Evolutionary conservation across 2,797 vertebrate species (phyloP), one percentile per base, ranked within the genome.

Genomic region (Danio albolineatus): DNA sequence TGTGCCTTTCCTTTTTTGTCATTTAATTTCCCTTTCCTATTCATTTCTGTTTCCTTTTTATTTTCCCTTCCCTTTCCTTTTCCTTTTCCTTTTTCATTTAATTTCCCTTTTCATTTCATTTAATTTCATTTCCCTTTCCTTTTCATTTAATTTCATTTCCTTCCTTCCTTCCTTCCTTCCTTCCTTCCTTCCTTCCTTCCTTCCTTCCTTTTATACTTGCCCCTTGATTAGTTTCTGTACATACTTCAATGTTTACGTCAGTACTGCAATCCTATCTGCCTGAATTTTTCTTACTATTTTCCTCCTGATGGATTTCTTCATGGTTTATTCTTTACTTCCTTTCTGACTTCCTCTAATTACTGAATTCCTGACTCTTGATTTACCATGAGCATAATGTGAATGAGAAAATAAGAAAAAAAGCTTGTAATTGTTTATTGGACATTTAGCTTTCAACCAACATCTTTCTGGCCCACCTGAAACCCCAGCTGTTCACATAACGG

Each of bases 1-100:
- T 70, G 71, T 79, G 76, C 60, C 16, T 61, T 80, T 76, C 43
- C 21, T 49, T 74, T 72, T 36, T n/a, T n/a, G n/a, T 60, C 41
- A 46, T 4, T 7, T 46, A n/a, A n/a, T n/a, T n/a, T n/a, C n/a
- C n/a, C n/a, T n/a, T n/a, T n/a, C n/a, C 10, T 10, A 12, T 46
- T 46, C 7, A 6, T 46, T 46, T 5, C 44, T 46, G 46, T n/a
- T n/a, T n/a, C n/a, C n/a, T n/a, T n/a, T n/a, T 43, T 2, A 46
- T 46, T 14, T 43, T 19, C 13, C 39, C 19, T 28, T 56, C 17
- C 36, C 41, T 1, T 4, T 41, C 51, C 36, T 46, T 28, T 46
- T 39, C 73, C n/a, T n/a, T n/a, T 28, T 6, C 8, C 38, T 38
- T 41, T 54, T 83, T 72, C 49, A 70, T 71, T 79, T 76, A 60